A percentile compares a stretch with the other conserved stretches of the same genome.
phyloP scores from a whole-genome alignment of 2,888 invertebrate genomes.

The Aleiodes testaceus region DNA sequence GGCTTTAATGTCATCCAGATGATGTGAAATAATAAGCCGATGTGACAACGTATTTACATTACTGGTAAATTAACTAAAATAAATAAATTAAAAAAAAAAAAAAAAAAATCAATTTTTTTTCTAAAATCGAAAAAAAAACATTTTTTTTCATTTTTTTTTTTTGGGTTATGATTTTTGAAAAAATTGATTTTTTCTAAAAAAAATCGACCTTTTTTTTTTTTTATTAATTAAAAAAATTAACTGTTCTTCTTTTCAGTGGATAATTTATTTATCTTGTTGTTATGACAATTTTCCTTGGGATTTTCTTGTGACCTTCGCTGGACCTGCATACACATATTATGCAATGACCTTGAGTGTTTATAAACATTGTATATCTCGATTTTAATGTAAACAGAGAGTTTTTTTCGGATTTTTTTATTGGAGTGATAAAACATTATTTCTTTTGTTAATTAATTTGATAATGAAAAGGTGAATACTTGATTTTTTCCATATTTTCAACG shows the following conservation, averaged over 20 bases:
- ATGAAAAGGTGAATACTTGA: neutral
- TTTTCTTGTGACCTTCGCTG: conserved; percentile 9
- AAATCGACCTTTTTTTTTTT: too few relatives aligned
- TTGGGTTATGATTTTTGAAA: too few relatives aligned
- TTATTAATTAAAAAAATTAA: too few relatives aligned
- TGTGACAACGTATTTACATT: conserved; percentile 25
- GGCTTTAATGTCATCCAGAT: conserved; percentile 28
- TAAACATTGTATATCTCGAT: conserved; percentile 36
- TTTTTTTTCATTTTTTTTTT: too few relatives aligned
- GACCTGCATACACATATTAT: conserved; percentile 8
- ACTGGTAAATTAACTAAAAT: conserved; percentile 9
- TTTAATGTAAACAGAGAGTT: neutral
- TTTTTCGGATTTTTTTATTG: neutral
- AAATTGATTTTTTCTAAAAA: too few relatives aligned
- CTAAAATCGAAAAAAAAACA: neutral
- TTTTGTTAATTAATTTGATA: conserved; percentile 6
- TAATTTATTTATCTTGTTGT: too few relatives aligned
- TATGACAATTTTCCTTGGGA: neutral
- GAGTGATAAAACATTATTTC: too few relatives aligned
- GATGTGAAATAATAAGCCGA: conserved; percentile 25
- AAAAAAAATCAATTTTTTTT: too few relatives aligned
- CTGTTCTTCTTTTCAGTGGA: neutral
- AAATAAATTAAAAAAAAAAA: too few relatives aligned
- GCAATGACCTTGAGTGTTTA: conserved; percentile 33
- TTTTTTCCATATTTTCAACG: neutral